Conservation (phyloP, 2,797 vertebrate species). For the Pangasius djambal region DNA sequence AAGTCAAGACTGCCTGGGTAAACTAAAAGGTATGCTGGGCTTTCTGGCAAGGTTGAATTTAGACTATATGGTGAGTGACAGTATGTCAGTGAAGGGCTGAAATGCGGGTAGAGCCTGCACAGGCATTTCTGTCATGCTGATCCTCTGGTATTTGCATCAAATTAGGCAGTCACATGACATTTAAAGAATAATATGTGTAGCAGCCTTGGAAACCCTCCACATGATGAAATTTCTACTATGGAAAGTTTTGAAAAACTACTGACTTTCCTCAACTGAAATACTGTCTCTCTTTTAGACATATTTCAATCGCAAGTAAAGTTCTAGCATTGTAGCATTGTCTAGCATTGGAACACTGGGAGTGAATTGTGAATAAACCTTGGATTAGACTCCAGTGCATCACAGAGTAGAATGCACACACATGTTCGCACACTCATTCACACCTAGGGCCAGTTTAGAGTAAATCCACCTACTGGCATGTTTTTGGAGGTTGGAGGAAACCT, state of each 20-base stretch:
- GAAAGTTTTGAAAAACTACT: neutral
- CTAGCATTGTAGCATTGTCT: neutral
- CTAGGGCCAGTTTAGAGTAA: neutral
- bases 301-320: neutral
- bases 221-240: constrained; percentile 6
- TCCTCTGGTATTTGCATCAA: constrained; percentile 1
- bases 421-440: neutral
- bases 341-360: neutral
- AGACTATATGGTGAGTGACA: neutral
- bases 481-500: neutral
- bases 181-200: neutral
- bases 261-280: neutral
- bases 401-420: neutral
- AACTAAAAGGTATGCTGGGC: constrained; percentile 7
- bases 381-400: neutral
- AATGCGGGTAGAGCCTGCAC: constrained; percentile 3
- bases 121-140: neutral
- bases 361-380: neutral
- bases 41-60: constrained; percentile 1
- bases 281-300: neutral
- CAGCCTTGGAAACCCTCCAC: neutral
- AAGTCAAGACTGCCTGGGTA: neutral
- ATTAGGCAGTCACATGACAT: constrained; percentile 14
- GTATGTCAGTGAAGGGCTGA: constrained; percentile 1
- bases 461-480: neutral